Base-by-base conservation (phyloP, 2,797 vertebrate species). In the Lagodon rhomboides region DNA sequence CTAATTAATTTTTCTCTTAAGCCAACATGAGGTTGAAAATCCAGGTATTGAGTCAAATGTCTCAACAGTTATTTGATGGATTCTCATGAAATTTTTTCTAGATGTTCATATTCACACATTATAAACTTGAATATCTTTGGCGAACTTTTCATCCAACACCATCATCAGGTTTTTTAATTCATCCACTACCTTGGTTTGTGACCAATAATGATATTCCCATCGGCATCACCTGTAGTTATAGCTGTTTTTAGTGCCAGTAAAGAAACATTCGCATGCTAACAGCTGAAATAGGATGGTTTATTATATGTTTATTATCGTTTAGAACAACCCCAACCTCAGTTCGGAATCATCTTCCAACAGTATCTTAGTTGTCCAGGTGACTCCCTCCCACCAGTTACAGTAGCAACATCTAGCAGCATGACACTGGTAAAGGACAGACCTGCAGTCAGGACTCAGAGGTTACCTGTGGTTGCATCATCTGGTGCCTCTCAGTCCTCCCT, bases 401-500 rank as follows among this genome's bases (percentile, higher is more conserved):
- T 11, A 18, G 34, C 59, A 55, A 55, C 38, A 73, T 43, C n/a
- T 30, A 38, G 43, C 50, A 54, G 77, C 56, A 18, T 34, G 83
- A 59, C 58, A n/a, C 60, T 18, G 49, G 25, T 11, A 56, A 27
- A 54, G 54, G 55, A 70, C 69, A 70, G 53, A 69, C 43, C 55
- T 72, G 20, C 51, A 51, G 70, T 50, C 77, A 46, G 50, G 60
- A 78, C 23, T 59, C 64, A 55, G 20, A 68, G 67, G 62, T 89
- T 86, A 85, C 87, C 80, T 74, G 58, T 22, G 27, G 4, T 91
- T 88, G 82, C 84, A 82, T 89, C 80, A 90, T 77, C 38, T 66
- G 62, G 15, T 77, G 75, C 17, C 67, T 62, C 55, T 46, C 25
- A 69, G 56, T 41, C 67, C 22, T 46, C 68, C 69, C 41, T 15